Evolutionary conservation across 2,888 invertebrate species (phyloP).

Genomic region (Acrobasis repandana): DNA sequence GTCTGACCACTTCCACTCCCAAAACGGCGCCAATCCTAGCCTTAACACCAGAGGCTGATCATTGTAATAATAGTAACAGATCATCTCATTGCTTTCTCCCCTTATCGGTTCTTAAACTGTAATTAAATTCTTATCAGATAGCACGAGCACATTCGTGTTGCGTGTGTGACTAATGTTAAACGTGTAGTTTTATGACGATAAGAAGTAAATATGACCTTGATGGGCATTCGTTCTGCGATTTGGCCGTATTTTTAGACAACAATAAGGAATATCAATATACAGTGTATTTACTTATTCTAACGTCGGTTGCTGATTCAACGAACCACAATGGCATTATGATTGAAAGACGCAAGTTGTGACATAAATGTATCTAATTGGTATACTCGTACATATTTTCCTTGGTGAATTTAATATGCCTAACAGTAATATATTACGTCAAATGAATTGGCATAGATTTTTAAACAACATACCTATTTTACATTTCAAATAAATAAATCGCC

Average conservation of each 20-base stretch:
- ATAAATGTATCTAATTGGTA: conserved; percentile 4
- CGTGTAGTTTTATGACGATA: conserved; percentile 26
- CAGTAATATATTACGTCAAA: not conserved
- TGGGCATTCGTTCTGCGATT: conserved; percentile 4
- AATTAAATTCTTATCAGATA: conserved; percentile 48
- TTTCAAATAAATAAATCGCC: too few species aligned
- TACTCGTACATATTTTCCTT: conserved; percentile 9
- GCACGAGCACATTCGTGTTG: conserved; percentile 32
- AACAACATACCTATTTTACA: too few species aligned
- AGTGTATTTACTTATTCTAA: conserved; percentile 13
- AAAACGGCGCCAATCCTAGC: conserved; percentile 63
- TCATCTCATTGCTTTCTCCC: conserved; percentile 49
- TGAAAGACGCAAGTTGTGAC: conserved; percentile 15
- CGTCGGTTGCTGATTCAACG: conserved; percentile 8
- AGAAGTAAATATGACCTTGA: conserved; percentile 28
- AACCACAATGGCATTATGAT: conserved; percentile 4
- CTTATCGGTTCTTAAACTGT: conserved; percentile 45
- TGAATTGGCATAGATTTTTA: not conserved
- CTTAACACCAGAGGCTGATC: conserved; percentile 51
- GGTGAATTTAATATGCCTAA: too few species aligned
- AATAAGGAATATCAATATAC: conserved; percentile 17
- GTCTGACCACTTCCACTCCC: conserved; percentile 63
- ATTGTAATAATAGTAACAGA: conserved; percentile 32
- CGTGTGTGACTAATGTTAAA: conserved; percentile 29
- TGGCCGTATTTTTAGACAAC: conserved; percentile 19